Percentiles rank a stretch among this genome's conserved stretches.
phyloP scores from a whole-genome alignment of 2,797 vertebrate species.

The Crocidura indochinensis region DNA sequence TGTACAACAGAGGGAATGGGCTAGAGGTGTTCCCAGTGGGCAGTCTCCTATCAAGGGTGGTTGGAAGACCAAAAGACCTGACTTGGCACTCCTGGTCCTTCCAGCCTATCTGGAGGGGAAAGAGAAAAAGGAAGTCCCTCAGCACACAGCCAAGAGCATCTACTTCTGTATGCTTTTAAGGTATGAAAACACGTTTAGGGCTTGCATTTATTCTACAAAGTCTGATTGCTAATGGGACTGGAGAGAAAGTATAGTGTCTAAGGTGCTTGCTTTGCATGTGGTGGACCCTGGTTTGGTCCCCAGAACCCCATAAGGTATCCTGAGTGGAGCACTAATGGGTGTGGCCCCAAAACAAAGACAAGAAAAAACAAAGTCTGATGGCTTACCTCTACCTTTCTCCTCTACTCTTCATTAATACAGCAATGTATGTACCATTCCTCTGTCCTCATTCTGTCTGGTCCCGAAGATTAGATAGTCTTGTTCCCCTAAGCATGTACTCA shows the following conservation, averaged over 20 bases:
- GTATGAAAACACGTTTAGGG: not conserved
- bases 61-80: not conserved
- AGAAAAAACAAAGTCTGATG: not conserved
- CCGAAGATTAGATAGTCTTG: no score
- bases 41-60: slow-evolving; percentile 30
- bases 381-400: not conserved
- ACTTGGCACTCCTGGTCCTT: slow-evolving; percentile 6
- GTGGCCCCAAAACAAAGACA: no score
- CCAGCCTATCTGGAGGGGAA: no score
- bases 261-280: no score
- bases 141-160: not conserved
- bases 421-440: not conserved
- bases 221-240: not conserved
- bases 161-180: not conserved
- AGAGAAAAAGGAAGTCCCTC: slow-evolving; percentile 10
- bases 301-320: no score
- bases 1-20: not conserved
- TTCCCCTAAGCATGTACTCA: no score
- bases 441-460: no score
- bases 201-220: not conserved
- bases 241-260: no score
- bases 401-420: not conserved
- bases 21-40: not conserved
- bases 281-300: no score
- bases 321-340: no score